These are phyloP conservation scores for Thaumatotibia leucotreta DNA, from an alignment of 1,140 invertebrate genomes.

Conservation along the genomic window DNA sequence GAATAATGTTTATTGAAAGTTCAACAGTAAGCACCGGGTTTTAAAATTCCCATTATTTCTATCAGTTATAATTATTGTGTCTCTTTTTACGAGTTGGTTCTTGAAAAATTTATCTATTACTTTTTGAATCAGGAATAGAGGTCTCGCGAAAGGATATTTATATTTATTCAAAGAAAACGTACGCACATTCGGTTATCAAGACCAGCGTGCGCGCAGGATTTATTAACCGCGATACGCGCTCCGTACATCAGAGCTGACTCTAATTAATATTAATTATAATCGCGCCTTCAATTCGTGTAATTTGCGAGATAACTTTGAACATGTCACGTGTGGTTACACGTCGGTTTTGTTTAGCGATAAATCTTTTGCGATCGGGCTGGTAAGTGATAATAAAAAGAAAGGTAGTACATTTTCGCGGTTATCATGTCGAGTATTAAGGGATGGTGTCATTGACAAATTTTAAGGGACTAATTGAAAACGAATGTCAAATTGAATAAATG, in stretches of 20 bases:
- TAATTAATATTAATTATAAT: constrained; percentile 75
- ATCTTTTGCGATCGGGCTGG: neutral
- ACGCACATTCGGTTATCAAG: neutral
- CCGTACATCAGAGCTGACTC: constrained; percentile 70
- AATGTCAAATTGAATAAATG: too few species aligned
- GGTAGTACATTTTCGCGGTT: neutral
- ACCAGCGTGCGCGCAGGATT: constrained; percentile 35
- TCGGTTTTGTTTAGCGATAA: constrained; percentile 11
- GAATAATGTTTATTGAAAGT: too few species aligned
- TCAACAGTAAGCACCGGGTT: too few species aligned
- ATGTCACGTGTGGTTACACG: constrained; percentile 16
- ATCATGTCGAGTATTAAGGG: too few species aligned
- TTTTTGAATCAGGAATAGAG: too few species aligned
- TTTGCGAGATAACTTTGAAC: constrained; percentile 54
- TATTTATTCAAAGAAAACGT: neutral
- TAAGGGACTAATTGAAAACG: neutral
- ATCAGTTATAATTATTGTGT: too few species aligned
- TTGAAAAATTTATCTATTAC: too few species aligned
- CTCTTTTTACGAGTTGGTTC: too few species aligned
- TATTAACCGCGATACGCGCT: constrained; percentile 74
- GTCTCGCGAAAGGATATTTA: neutral
- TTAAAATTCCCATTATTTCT: too few species aligned
- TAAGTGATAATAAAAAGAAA: neutral
- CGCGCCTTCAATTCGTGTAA: constrained; percentile 74
- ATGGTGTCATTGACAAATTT: neutral